Conservation (phyloP, 2,113 vertebrate genomes). For the Ptyas mucosa region DNA sequence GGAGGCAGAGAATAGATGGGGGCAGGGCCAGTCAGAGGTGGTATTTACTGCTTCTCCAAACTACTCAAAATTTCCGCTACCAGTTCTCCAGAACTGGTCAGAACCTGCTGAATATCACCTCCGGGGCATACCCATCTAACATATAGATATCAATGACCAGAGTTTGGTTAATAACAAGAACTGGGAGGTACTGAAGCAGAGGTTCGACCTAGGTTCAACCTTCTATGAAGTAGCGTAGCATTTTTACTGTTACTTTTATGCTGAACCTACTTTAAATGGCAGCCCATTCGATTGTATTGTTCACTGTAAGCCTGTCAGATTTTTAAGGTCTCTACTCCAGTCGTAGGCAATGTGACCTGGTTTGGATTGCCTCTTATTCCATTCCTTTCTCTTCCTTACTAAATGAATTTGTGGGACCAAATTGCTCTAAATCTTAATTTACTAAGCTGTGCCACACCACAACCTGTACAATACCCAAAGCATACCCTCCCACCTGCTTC, state of each 20-base stretch:
- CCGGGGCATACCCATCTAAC: too few species aligned
- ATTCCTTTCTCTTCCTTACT: not conserved
- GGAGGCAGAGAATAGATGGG: too few species aligned
- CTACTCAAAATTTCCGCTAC: too few species aligned
- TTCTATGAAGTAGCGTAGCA: not conserved
- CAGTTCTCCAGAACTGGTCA: too few species aligned
- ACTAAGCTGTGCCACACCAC: not conserved
- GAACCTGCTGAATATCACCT: too few species aligned
- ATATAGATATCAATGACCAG: not conserved
- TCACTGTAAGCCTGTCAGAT: not conserved
- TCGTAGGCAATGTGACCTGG: not conserved
- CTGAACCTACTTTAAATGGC: not conserved
- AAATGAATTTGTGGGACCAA: not conserved
- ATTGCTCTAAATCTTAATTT: conserved; percentile 3
- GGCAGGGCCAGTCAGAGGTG: too few species aligned
- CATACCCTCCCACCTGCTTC: not conserved
- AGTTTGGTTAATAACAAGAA: not conserved
- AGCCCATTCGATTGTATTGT: not conserved
- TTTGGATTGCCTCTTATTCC: not conserved
- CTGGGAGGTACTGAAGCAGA: not conserved
- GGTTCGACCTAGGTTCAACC: not conserved
- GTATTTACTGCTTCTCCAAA: too few species aligned
- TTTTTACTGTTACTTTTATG: not conserved
- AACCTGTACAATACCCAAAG: not conserved
- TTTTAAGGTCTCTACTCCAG: not conserved